phyloP scores from a whole-genome alignment of 2,797 vertebrate species.

The Hypotaenidia philippensis region DNA sequence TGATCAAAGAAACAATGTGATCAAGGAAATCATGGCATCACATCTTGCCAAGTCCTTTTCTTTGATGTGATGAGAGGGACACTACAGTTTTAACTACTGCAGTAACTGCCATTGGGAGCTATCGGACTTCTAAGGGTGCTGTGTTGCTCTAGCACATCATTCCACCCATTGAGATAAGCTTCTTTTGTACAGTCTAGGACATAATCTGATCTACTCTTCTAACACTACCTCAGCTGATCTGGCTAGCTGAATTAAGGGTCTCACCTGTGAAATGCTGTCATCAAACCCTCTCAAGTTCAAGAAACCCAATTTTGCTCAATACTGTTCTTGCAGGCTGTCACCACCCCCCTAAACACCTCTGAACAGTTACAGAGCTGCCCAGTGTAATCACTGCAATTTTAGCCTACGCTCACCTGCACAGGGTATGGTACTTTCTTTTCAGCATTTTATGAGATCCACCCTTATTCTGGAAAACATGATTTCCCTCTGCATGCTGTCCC shows the following conservation, averaged over 20 bases:
- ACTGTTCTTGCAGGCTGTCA: background rate
- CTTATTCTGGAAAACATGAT: background rate
- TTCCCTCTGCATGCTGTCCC: background rate
- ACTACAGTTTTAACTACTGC: background rate
- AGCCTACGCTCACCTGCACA: background rate
- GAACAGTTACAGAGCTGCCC: background rate
- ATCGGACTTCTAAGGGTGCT: background rate
- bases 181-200: background rate
- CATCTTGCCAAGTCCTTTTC: background rate
- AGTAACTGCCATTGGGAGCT: background rate
- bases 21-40: rapidly evolving
- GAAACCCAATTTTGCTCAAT: background rate
- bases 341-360: background rate
- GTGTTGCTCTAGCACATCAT: background rate
- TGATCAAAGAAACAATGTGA: background rate
- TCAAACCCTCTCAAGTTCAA: background rate
- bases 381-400: background rate
- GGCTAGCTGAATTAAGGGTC: background rate
- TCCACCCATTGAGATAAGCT: background rate
- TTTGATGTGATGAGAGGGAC: rapidly evolving
- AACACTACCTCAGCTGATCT: background rate
- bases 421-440: background rate
- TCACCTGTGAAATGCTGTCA: background rate
- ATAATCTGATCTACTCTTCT: background rate
- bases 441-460: background rate